Evolutionary conservation across 2,888 invertebrate species (phyloP), one percentile per base, ranked within the genome.

Genomic region (Rhingia campestris): DNA sequence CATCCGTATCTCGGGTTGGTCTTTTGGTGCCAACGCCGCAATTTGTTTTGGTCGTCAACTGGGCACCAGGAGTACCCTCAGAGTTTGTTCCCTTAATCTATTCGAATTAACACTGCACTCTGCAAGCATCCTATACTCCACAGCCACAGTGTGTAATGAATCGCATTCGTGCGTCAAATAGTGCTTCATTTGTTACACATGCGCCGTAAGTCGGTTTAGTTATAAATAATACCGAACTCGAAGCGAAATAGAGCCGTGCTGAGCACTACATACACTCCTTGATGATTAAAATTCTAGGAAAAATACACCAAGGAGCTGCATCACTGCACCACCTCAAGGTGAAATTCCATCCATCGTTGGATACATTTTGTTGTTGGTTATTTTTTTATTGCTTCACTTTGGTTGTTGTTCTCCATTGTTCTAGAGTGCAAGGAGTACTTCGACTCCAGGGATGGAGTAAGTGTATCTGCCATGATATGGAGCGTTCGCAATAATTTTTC

Each of bases 101-200:
- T 72, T 72, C 79, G 79, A 79, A 79, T 79, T 79, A 79, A 66
- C 79, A 79, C 74, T 56, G 35, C 10, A 35, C 58, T 45, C 37
- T 45, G 7, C 43, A 4, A n/a, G 6, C 33, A 56, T 30, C n/a
- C 47, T 14, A 10, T 5, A 10, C 9, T 35, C 14, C 49, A 10
- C 4, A 30, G 35, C 58, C 33, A 37, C 37, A 12, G 59, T n/a
- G 14, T 53, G 77, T 56, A 63, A 64, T 70, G 77, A 58, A 77
- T 70, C 64, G 77, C 77, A 77, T 77, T 77, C 77, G 77, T 77
- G 77, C 77, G 64, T 70, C 77, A 70, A 77, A 77, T 77, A 77
- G 77, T 63, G 70, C 63, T 70, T 77, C 77, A 77, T 77, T 77
- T 77, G 77, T 70, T 77, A 77, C 77, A 77, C 77, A 70, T 70